A percentile compares a stretch with the other conserved stretches of the same genome.
phyloP scores from a whole-genome alignment of 2,888 invertebrate species.

The Biston betularia region DNA sequence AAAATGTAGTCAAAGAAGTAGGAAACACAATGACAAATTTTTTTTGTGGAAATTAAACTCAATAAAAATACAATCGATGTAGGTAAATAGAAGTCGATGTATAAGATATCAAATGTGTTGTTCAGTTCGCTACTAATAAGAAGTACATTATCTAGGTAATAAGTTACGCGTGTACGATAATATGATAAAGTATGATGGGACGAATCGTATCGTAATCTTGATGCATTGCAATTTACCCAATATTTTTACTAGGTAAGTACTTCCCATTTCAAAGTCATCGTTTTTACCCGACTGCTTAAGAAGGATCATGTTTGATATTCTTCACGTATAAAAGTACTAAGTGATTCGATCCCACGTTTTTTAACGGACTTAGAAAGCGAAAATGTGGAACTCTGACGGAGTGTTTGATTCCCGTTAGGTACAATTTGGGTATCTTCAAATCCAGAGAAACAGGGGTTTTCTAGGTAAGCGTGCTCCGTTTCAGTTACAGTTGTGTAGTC shows the following conservation, averaged over 20 bases:
- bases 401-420: no score
- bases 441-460: no score
- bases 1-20: conserved; percentile 15
- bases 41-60: conserved; percentile 29
- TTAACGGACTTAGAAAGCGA: no score
- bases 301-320: background rate
- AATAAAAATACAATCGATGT: conserved; percentile 6
- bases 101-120: conserved; percentile 32
- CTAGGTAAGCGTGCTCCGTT: no score
- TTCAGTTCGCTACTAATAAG: conserved; percentile 33
- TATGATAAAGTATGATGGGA: conserved; percentile 19
- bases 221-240: conserved; percentile 30
- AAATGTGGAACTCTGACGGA: no score
- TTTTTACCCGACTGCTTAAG: background rate
- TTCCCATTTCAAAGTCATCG: background rate
- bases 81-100: background rate
- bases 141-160: conserved; percentile 23
- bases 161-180: conserved; percentile 25
- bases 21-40: conserved; percentile 25
- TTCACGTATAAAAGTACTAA: no score
- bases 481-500: no score
- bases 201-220: conserved; percentile 34
- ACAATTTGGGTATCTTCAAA: no score
- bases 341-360: no score
- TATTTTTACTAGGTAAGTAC: background rate